A percentile compares a stretch with the other conserved stretches of the same genome.
These are phyloP conservation scores for Ceryle rudis DNA, from an alignment of 2,797 vertebrate species.

Conservation along the genomic window DNA sequence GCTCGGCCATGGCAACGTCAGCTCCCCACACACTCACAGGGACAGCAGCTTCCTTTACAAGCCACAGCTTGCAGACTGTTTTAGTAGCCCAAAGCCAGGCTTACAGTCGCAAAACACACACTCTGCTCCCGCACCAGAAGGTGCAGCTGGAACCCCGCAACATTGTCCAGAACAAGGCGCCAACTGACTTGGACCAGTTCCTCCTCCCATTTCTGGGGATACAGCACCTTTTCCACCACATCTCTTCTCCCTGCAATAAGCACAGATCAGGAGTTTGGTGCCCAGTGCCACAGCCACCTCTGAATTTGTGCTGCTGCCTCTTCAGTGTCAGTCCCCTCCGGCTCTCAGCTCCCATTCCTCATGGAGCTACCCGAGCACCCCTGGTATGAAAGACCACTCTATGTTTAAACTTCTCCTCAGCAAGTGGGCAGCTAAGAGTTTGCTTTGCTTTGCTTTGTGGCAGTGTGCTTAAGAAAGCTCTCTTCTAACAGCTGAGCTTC, in stretches of 20 bases:
- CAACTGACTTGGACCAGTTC: not conserved
- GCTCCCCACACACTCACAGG: not conserved
- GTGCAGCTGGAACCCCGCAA: not conserved
- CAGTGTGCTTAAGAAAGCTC: not conserved
- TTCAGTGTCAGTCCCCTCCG: not conserved
- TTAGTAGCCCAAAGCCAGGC: not conserved
- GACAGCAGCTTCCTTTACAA: not conserved
- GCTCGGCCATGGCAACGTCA: fast-evolving
- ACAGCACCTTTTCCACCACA: not conserved
- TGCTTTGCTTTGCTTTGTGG: not conserved
- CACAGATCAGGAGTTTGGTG: not conserved
- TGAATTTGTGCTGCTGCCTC: not conserved
- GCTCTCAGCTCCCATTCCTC: not conserved
- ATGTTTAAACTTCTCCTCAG: not conserved
- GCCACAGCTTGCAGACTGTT: not conserved
- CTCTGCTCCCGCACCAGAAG: not conserved
- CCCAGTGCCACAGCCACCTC: not conserved
- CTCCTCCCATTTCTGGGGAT: not conserved
- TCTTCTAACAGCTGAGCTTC: not conserved
- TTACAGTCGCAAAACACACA: fast-evolving
- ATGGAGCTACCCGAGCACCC: not conserved
- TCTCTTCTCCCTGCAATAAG: not conserved
- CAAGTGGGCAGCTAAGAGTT: not conserved
- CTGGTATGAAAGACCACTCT: not conserved
- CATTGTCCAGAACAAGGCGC: not conserved